Conservation (phyloP, 2,797 vertebrate genomes). For the Arrhamphus sclerolepis region DNA sequence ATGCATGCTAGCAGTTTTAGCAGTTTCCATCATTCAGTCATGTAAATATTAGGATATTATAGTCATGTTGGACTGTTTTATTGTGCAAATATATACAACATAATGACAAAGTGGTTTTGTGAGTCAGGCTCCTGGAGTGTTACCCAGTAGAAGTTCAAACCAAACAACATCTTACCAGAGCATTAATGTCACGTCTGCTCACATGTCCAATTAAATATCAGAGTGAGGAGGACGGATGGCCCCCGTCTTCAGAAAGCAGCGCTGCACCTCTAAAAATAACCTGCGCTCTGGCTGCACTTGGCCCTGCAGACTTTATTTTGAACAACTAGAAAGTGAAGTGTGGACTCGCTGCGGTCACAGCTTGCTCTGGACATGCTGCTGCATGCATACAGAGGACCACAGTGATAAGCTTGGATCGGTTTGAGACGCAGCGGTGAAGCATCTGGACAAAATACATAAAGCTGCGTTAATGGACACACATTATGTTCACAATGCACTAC, state of each 20-base stretch:
- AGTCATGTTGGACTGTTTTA: too few species aligned
- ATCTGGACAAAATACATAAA: slow-evolving; percentile 39
- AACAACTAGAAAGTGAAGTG: not conserved
- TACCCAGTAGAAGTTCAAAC: too few species aligned
- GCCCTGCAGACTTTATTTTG: slow-evolving; percentile 9
- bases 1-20: too few species aligned
- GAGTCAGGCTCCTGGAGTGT: too few species aligned
- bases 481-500: slow-evolving; percentile 23
- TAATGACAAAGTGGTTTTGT: too few species aligned
- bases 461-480: slow-evolving; percentile 39
- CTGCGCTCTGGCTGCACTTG: slow-evolving; percentile 10
- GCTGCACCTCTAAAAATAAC: slow-evolving; percentile 40
- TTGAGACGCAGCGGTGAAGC: slow-evolving; percentile 55
- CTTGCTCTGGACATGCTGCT: slow-evolving; percentile 47
- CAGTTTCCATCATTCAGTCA: too few species aligned
- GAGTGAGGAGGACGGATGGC: not conserved
- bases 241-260: not conserved
- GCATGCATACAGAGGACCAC: slow-evolving; percentile 21
- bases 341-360: slow-evolving; percentile 7
- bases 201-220: not conserved
- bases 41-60: too few species aligned
- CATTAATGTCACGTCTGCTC: not conserved
- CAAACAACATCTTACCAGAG: slow-evolving; percentile 1
- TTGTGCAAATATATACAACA: too few species aligned
- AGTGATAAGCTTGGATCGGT: slow-evolving; percentile 11